These are phyloP conservation scores for Zaprionus kolodkinae DNA, from an alignment of 1,140 invertebrate genomes.

Conservation along the genomic window DNA sequence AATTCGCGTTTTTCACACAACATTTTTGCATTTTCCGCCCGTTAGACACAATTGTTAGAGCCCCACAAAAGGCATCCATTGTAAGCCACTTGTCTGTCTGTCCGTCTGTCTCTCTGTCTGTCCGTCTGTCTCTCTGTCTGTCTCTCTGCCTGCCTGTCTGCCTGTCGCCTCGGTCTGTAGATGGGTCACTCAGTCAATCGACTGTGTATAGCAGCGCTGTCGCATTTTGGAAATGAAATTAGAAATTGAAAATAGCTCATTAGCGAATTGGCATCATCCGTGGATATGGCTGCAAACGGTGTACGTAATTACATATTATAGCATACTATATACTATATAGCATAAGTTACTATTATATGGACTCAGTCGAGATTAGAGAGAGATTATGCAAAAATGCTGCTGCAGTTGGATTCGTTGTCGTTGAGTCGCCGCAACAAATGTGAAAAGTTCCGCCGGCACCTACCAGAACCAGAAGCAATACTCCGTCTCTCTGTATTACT, in stretches of 20 bases:
- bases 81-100: conserved; percentile 62
- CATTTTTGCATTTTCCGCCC: conserved; percentile 78
- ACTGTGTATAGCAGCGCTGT: conserved; percentile 14
- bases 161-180: conserved; percentile 44
- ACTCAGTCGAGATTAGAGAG: conserved; percentile 19
- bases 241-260: conserved; percentile 81
- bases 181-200: conserved; percentile 57
- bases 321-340: conserved; percentile 2
- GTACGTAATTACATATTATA: conserved; percentile 56
- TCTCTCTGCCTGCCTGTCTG: conserved; percentile 28
- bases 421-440: not conserved
- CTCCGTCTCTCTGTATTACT: conserved; percentile 41
- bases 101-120: conserved; percentile 16
- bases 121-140: conserved; percentile 31
- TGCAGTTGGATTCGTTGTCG: not conserved
- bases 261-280: conserved; percentile 83
- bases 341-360: not conserved
- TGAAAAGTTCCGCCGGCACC: conserved; percentile 23
- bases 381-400: not conserved
- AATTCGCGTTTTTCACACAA: conserved; percentile 80
- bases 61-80: conserved; percentile 71
- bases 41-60: conserved; percentile 66
- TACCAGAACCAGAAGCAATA: not conserved
- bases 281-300: conserved; percentile 83
- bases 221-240: conserved; percentile 81